Evolutionary conservation across 2,797 vertebrate species (phyloP), one percentile per base, ranked within the genome.

Genomic region (Arctocebus calabarensis): DNA sequence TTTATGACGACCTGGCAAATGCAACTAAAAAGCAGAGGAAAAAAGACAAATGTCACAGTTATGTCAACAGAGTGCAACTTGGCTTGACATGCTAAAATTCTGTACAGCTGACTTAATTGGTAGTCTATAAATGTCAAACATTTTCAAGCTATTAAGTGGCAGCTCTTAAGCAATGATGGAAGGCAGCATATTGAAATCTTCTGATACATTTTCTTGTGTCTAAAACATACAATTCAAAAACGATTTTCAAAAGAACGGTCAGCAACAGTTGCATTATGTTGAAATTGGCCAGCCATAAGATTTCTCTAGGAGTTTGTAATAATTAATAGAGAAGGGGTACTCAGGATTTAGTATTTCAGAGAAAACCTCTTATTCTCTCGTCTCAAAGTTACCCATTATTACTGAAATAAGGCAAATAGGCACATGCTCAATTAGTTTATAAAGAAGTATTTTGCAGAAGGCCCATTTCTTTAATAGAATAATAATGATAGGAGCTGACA

Each of bases 1-100:
- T 98, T 98, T 91, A 98, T n/a, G 78, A 98, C 97, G 64, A 95
- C 95, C 85, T 97, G 98, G 55, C 97, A 98, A 88, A 20, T 0
- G 17, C 97, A 98, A 62, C 98, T 98, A 81, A 19, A 97, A 94
- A 91, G 19, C 2, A 90, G 4, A 96, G 90, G 3, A 94, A 37
- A 94, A 73, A 87, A 93, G n/a, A 91, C 95, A 87, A 22, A 88
- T 27, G 27, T 34, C 83, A 59, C 59, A 64, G 37, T 89, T 84
- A 88, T 23, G 45, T 74, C 83, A 83, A 92, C 27, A 61, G 29
- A 66, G 64, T 70, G 9, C 64, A 84, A 27, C 34, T 75, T 75
- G 29, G 34, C 68, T 34, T 13, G 3, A 1, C 7, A 22, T 68
- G 34, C 59, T 84, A 37, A 91, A 88, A 85, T 71, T 88, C 78